phyloP scores from a whole-genome alignment of 2,113 vertebrate genomes.

The Tyto alba region DNA sequence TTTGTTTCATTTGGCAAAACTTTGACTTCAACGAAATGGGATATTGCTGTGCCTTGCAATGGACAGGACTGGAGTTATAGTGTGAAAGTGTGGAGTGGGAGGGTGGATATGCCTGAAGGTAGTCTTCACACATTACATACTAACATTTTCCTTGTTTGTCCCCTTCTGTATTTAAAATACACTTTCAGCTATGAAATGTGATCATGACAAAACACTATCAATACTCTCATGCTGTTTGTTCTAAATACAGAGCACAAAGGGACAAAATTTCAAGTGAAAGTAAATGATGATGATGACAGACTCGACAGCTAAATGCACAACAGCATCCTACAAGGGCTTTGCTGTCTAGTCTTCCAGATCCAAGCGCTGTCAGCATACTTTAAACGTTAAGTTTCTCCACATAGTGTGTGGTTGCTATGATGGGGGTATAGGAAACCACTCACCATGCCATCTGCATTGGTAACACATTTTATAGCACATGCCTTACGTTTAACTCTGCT shows the following conservation, averaged over 20 bases:
- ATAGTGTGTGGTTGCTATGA: not conserved
- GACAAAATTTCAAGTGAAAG: not conserved
- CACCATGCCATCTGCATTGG: not conserved
- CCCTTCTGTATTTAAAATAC: not conserved
- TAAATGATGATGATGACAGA: not conserved
- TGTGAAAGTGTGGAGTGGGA: not conserved
- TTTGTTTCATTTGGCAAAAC: conserved; percentile 6
- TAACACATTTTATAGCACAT: not conserved
- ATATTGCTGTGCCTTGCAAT: not conserved
- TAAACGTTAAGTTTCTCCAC: not conserved
- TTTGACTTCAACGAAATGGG: not conserved
- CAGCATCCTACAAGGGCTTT: not conserved
- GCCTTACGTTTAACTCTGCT: not conserved
- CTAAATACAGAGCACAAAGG: not conserved
- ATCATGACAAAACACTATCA: not conserved
- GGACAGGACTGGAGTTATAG: not conserved
- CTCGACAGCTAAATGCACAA: not conserved
- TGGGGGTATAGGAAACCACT: not conserved
- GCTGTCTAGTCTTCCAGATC: not conserved
- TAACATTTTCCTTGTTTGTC: not conserved
- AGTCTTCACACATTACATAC: not conserved
- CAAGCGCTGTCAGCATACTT: not conserved
- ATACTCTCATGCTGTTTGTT: not conserved
- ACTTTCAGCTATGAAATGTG: not conserved
- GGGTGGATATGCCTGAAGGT: not conserved